phyloP scores from a whole-genome alignment of 2,113 vertebrate species.

The Amblyornis subalaris region DNA sequence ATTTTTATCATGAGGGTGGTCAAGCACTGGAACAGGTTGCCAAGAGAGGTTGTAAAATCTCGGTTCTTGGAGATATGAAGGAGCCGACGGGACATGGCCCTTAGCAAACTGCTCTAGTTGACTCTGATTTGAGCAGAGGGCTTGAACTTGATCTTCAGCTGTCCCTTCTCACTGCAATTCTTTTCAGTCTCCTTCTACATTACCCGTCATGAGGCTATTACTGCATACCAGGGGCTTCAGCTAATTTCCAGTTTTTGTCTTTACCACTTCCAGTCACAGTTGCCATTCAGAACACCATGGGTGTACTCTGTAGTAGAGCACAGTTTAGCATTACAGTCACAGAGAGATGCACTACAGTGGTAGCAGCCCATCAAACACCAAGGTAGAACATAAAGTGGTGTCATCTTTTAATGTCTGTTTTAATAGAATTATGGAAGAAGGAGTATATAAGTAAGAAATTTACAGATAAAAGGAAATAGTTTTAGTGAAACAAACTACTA shows the following conservation, averaged over 20 bases:
- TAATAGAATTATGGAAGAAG: not conserved
- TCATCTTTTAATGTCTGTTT: not conserved
- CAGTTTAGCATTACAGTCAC: not conserved
- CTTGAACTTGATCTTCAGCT: not conserved
- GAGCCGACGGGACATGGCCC: not conserved
- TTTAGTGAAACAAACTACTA: not conserved
- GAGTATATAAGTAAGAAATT: not conserved
- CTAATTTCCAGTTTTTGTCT: not conserved
- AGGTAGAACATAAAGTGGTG: not conserved
- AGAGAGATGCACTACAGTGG: not conserved
- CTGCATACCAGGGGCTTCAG: not conserved
- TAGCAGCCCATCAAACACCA: not conserved
- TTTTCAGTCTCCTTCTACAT: not conserved
- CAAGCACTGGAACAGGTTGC: not conserved
- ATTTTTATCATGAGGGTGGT: not conserved
- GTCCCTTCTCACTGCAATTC: not conserved
- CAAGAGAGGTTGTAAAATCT: not conserved
- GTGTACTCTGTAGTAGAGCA: not conserved
- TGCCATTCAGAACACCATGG: accelerated
- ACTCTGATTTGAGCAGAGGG: not conserved
- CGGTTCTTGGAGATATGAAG: not conserved
- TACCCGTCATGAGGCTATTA: not conserved
- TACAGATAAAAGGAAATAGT: not conserved
- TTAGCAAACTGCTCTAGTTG: not conserved
- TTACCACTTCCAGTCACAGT: not conserved